Percentiles rank a stretch among this genome's conserved stretches.
phyloP scores from a whole-genome alignment of 2,113 vertebrate genomes.

The Anthoscopus minutus region DNA sequence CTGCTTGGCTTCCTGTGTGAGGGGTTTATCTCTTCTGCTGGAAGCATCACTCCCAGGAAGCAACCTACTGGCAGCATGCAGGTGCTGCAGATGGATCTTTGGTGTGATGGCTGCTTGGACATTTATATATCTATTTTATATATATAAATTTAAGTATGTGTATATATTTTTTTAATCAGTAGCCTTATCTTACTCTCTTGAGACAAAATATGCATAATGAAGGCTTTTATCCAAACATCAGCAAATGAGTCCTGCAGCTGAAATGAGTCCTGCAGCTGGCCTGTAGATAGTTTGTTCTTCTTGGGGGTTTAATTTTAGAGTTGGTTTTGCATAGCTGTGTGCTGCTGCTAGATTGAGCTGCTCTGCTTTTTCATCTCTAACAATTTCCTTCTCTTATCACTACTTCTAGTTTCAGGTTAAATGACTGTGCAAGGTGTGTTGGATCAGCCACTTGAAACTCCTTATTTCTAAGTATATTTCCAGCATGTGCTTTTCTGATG shows the following conservation, averaged over 20 bases:
- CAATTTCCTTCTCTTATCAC: background rate
- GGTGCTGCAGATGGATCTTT: background rate
- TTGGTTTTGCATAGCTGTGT: background rate
- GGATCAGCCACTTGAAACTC: background rate
- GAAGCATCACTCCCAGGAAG: fast-evolving
- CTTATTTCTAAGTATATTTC: background rate
- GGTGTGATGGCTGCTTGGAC: background rate
- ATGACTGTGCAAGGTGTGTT: background rate
- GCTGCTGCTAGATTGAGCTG: background rate
- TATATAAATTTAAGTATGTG: no score
- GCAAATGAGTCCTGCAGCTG: background rate
- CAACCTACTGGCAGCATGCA: background rate
- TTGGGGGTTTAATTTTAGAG: background rate
- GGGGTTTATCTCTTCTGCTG: background rate
- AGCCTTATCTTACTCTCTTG: background rate
- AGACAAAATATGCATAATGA: background rate
- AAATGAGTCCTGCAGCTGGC: background rate
- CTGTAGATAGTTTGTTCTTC: background rate
- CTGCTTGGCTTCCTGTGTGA: background rate
- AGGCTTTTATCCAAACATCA: background rate
- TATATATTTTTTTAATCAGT: background rate
- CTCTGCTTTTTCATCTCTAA: background rate
- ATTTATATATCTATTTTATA: background rate
- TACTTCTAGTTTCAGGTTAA: background rate
- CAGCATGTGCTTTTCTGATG: background rate